These are phyloP conservation scores for Hephaestus fuliginosus DNA, from an alignment of 2,797 vertebrate species.

Conservation along the genomic window DNA sequence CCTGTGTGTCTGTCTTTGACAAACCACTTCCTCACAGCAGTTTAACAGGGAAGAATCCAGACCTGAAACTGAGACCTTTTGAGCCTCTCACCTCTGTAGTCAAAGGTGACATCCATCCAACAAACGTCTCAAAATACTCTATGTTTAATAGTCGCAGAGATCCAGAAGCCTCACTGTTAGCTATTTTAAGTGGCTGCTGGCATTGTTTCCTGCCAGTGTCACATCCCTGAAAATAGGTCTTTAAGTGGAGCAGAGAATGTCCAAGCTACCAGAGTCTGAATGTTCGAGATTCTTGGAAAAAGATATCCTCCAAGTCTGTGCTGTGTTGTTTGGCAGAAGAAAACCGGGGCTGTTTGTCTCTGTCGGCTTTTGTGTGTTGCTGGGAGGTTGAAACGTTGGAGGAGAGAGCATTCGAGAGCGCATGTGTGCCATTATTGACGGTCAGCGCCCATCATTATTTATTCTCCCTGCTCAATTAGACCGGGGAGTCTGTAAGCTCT, in stretches of 20 bases:
- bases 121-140: conserved; percentile 39
- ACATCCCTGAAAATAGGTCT: conserved; percentile 55
- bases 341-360: conserved; percentile 27
- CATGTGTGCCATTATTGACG: conserved; percentile 25
- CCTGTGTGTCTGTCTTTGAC: conserved; percentile 49
- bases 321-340: conserved; percentile 40
- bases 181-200: conserved; percentile 52
- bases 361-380: neutral
- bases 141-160: conserved; percentile 16
- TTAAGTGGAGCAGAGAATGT: conserved; percentile 30
- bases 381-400: conserved; percentile 4
- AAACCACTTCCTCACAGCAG: conserved; percentile 69
- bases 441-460: conserved; percentile 44
- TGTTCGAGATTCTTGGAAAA: conserved; percentile 60
- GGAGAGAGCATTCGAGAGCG: conserved; percentile 24
- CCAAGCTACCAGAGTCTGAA: conserved; percentile 46
- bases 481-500: conserved; percentile 41
- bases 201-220: conserved; percentile 59
- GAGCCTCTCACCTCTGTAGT: conserved; percentile 38
- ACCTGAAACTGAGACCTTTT: conserved; percentile 42
- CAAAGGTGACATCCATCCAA: conserved; percentile 51
- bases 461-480: conserved; percentile 51
- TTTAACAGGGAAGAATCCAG: conserved; percentile 40
- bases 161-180: conserved; percentile 39
- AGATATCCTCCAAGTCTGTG: conserved; percentile 11